Conservation (phyloP, 2,797 vertebrate species). For the Argya squamiceps region DNA sequence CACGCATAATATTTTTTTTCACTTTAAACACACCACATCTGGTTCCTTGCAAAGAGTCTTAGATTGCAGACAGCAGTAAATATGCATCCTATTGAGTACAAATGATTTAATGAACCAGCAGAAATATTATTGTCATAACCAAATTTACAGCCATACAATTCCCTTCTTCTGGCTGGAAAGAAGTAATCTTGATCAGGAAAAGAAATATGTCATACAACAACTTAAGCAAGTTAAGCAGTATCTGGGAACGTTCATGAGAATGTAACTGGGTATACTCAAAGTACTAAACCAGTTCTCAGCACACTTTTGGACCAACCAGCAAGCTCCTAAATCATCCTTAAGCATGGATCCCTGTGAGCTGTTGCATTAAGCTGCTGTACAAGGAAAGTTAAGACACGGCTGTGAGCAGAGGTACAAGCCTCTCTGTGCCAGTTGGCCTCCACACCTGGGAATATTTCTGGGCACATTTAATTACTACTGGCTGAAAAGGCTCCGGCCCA, state of each 20-base stretch:
- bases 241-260: accelerated
- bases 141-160: background rate
- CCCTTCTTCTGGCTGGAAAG: background rate
- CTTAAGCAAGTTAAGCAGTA: background rate
- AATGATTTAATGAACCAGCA: background rate
- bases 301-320: background rate
- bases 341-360: background rate
- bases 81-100: background rate
- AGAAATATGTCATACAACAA: background rate
- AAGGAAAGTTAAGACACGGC: background rate
- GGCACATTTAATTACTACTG: background rate
- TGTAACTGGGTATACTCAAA: background rate
- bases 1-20: background rate
- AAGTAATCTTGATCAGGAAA: background rate
- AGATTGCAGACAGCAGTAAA: background rate
- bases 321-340: slow-evolving; percentile 36
- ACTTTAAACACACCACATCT: background rate
- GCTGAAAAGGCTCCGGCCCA: background rate
- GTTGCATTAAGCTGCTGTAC: background rate
- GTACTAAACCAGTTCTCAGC: background rate
- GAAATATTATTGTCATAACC: background rate
- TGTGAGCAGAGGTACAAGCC: background rate
- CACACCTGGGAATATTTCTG: background rate
- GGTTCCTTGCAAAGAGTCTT: background rate
- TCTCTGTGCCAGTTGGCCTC: slow-evolving; percentile 3